These are phyloP conservation scores for Aphelenchoides fujianensis DNA, from an alignment of 1,140 invertebrate species.

Conservation along the genomic window DNA sequence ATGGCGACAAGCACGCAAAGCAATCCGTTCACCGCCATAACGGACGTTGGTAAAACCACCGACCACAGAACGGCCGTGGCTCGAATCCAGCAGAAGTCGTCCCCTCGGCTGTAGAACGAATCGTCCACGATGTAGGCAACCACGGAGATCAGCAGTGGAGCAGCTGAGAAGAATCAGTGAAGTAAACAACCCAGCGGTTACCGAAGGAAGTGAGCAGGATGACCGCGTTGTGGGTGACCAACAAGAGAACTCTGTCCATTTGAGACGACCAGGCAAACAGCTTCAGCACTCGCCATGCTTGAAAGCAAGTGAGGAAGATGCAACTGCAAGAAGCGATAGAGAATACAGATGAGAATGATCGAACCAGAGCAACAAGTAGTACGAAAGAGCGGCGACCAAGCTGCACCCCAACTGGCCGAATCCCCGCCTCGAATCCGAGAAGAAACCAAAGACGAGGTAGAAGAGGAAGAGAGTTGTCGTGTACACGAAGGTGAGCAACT, in stretches of 20 bases:
- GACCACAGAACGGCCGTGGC: constrained; percentile 25
- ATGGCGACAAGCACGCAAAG: constrained; percentile 26
- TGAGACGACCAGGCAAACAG: constrained; percentile 19
- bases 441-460: constrained; percentile 7
- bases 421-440: not conserved
- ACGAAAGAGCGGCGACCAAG: not conserved
- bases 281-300: constrained; percentile 30
- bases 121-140: constrained; percentile 9
- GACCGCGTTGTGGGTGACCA: constrained; percentile 11
- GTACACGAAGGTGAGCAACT: not conserved
- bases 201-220: constrained; percentile 9
- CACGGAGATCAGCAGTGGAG: constrained; percentile 6
- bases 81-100: constrained; percentile 39
- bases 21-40: constrained; percentile 25
- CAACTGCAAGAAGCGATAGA: no score
- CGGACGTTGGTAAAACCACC: constrained; percentile 31
- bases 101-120: constrained; percentile 30
- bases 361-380: not conserved
- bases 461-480: constrained; percentile 12
- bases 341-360: not conserved
- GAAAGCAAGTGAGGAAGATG: constrained; percentile 14
- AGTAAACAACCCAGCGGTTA: not conserved
- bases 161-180: not conserved
- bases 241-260: constrained; percentile 22
- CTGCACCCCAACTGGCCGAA: not conserved